These are phyloP conservation scores for Ceyx cyanopectus DNA, from an alignment of 2,113 vertebrate genomes.

Conservation along the genomic window DNA sequence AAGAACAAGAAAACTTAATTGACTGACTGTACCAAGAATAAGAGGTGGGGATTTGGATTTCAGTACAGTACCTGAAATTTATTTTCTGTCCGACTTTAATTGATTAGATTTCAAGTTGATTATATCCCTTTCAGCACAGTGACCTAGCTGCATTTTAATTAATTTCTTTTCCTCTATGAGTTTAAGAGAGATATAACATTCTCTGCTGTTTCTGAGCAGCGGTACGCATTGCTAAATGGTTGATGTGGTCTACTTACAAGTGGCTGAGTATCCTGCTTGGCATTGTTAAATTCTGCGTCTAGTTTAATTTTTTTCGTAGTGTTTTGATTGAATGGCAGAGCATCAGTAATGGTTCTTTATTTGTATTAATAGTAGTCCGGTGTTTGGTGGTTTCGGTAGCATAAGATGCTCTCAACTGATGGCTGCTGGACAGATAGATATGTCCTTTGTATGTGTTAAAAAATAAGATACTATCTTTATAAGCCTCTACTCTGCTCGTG, in stretches of 20 bases:
- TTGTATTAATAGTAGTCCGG: neutral
- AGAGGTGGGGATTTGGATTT: neutral
- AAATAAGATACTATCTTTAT: neutral
- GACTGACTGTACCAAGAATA: neutral
- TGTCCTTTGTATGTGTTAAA: neutral
- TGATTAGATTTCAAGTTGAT: conserved; percentile 46
- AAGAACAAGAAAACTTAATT: neutral
- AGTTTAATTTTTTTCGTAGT: neutral
- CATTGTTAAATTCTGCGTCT: neutral
- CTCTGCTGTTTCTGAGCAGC: neutral
- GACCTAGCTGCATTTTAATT: conserved; percentile 24
- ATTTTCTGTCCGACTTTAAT: conserved; percentile 1
- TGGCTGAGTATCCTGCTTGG: neutral
- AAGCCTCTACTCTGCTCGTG: too few relatives aligned
- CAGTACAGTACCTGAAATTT: neutral
- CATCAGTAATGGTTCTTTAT: neutral
- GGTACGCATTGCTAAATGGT: neutral
- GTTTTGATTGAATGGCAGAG: neutral
- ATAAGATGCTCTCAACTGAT: neutral
- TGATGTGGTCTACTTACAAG: neutral
- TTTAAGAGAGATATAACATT: neutral
- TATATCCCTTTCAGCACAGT: neutral
- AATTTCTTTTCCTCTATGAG: neutral
- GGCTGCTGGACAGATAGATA: neutral
- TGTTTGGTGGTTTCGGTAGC: neutral